Evolutionary conservation across 2,113 vertebrate species (phyloP), one percentile per base, ranked within the genome.

Genomic region (Platysternon megacephalum): DNA sequence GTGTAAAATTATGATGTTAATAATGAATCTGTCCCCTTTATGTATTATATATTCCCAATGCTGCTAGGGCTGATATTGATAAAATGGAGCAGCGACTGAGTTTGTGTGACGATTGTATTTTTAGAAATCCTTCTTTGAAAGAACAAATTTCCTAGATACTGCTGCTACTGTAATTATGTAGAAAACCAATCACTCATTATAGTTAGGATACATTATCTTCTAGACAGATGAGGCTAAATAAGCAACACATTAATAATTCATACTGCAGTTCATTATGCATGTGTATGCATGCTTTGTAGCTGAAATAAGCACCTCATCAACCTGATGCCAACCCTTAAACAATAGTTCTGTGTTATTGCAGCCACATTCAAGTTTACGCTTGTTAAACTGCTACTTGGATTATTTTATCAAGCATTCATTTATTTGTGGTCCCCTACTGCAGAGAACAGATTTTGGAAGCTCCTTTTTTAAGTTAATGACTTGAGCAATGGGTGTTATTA

Each of bases 171-270:
- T 99, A 99, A 99, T 99, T 99, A 99, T 98, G 99, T 98, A 98
- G 98, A 98, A 98, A 99, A 98, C 98, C 99, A 99, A 99, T 99
- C 99, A 99, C 98, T 99, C 99, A 99, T 99, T 99, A 99, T 98
- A 99, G 99, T 99, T 99, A 98, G 99, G 99, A 99, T 99, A 99
- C 99, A 99, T 99, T 99, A 99, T 99, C 99, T 99, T 99, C 98
- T 98, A 99, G 99, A 99, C 99, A 99, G 99, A 99, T 99, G 99
- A 99, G 99, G 98, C 99, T 99, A 99, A 99, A 99, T 99, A 99
- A 99, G 99, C 99, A 99, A 98, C 98, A 99, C 99, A 99, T 99
- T 99, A 99, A 99, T 99, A 99, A 99, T 99, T 99, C 99, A 99
- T 99, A 98, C 97, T 96, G 97, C 99, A 98, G 99, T 99, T 99